Percentiles rank a stretch among this genome's conserved stretches.
Evolutionary conservation across 2,797 vertebrate genomes (phyloP).

Genomic region (Arctocebus calabarensis): DNA sequence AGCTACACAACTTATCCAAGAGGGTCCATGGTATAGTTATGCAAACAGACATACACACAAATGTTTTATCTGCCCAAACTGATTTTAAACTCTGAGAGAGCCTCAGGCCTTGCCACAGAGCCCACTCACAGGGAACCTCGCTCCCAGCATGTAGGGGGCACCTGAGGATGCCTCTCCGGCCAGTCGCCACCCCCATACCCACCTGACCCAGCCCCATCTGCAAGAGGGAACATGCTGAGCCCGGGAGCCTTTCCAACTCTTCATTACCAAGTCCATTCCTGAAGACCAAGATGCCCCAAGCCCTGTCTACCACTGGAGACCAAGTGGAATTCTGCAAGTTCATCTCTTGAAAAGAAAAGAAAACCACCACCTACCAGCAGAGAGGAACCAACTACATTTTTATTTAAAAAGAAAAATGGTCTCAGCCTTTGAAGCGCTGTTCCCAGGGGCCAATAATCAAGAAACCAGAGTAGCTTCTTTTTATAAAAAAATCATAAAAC

Average conservation of each 20-base stretch:
- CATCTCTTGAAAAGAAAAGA: slow-evolving; percentile 30
- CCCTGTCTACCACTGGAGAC: not conserved
- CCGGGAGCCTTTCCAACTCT: not conserved
- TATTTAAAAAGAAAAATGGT: slow-evolving; percentile 18
- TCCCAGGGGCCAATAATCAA: not conserved
- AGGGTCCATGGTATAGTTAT: not conserved
- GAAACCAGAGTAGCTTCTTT: not conserved
- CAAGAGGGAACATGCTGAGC: not conserved
- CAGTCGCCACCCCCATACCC: not conserved
- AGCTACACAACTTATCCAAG: not conserved
- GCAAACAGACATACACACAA: not conserved
- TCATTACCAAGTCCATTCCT: not conserved
- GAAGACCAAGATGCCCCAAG: not conserved
- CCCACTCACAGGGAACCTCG: accelerated
- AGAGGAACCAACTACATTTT: slow-evolving; percentile 3
- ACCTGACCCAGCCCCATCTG: not conserved
- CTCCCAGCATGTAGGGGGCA: not conserved
- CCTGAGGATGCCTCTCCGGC: not conserved
- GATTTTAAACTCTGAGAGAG: not conserved
- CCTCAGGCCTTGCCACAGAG: not conserved
- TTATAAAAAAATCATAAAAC: not conserved
- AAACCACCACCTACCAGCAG: not conserved
- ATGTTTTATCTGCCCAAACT: not conserved
- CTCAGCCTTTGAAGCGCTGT: not conserved
- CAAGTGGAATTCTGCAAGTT: slow-evolving; percentile 34